Percentiles rank a stretch among this genome's conserved stretches.
Conservation (phyloP, 2,888 invertebrate genomes). For the Phortica magna region DNA sequence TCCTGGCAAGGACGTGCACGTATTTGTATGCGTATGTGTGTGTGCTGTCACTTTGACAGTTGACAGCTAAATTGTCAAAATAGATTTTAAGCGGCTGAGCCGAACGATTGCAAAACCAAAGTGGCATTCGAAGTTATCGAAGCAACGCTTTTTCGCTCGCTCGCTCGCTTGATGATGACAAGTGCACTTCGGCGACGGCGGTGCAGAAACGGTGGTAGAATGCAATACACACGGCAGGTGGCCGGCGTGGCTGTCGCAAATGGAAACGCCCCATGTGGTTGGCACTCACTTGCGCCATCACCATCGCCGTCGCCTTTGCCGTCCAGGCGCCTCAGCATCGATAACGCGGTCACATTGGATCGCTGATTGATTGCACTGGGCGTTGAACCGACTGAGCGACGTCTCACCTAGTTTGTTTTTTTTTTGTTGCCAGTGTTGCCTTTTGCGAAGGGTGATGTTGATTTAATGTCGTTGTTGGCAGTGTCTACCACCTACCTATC, state of each 20-base stretch:
- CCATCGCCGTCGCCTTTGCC: not conserved
- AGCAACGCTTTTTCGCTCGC: slow-evolving; percentile 3
- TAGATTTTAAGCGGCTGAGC: slow-evolving; percentile 66
- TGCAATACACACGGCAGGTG: slow-evolving; percentile 58
- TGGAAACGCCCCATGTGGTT: slow-evolving; percentile 72
- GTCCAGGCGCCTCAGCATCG: slow-evolving; percentile 10
- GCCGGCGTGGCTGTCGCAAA: slow-evolving; percentile 61
- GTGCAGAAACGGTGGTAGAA: slow-evolving; percentile 9
- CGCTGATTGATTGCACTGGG: slow-evolving; percentile 68
- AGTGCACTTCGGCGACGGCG: slow-evolving; percentile 42
- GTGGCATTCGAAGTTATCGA: not conserved
- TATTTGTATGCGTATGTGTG: slow-evolving; percentile 29
- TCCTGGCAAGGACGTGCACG: slow-evolving; percentile 12
- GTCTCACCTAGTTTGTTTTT: slow-evolving; percentile 21
- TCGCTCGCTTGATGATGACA: slow-evolving; percentile 36
- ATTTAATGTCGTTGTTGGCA: slow-evolving; percentile 34
- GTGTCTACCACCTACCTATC: slow-evolving; percentile 37
- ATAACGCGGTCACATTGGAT: slow-evolving; percentile 13
- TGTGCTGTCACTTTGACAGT: slow-evolving; percentile 64
- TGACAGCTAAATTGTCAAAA: slow-evolving; percentile 76
- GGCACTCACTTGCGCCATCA: slow-evolving; percentile 44
- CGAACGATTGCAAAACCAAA: slow-evolving; percentile 1
- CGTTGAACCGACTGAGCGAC: slow-evolving; percentile 46
- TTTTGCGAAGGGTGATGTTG: slow-evolving; percentile 15
- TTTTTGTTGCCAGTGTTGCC: too few species aligned